Conservation (phyloP, 1,140 invertebrate species). For the Diorhabda elongata region DNA sequence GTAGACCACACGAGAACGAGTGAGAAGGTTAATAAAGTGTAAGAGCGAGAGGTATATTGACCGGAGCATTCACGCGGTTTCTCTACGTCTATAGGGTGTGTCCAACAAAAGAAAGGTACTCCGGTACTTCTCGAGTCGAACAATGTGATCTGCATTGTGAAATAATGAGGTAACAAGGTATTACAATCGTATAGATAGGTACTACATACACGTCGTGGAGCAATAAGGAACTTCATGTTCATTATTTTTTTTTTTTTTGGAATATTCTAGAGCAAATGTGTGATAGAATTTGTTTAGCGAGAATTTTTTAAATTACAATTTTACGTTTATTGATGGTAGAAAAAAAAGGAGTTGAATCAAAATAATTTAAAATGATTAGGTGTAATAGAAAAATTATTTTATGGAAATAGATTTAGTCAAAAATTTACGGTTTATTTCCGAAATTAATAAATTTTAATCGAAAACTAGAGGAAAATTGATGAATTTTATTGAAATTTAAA, state of each 20-base stretch:
- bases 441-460: too few species aligned
- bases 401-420: too few species aligned
- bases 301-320: too few species aligned
- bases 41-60: conserved; percentile 7
- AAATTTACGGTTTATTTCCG: too few species aligned
- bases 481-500: too few species aligned
- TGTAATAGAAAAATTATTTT: too few species aligned
- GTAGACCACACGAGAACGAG: conserved; percentile 11
- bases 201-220: neutral
- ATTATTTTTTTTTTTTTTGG: neutral
- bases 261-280: too few species aligned
- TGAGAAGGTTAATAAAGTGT: neutral
- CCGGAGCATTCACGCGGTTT: conserved; percentile 10
- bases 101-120: conserved; percentile 6
- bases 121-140: neutral
- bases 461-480: too few species aligned
- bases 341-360: too few species aligned
- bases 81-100: conserved; percentile 13
- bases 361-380: too few species aligned
- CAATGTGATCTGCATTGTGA: conserved; percentile 2
- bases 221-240: neutral
- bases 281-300: too few species aligned
- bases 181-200: neutral
- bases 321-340: too few species aligned
- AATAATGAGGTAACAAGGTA: conserved; percentile 1